Conservation (phyloP, 2,113 vertebrate genomes). For the Oncorhynchus kisutch region DNA sequence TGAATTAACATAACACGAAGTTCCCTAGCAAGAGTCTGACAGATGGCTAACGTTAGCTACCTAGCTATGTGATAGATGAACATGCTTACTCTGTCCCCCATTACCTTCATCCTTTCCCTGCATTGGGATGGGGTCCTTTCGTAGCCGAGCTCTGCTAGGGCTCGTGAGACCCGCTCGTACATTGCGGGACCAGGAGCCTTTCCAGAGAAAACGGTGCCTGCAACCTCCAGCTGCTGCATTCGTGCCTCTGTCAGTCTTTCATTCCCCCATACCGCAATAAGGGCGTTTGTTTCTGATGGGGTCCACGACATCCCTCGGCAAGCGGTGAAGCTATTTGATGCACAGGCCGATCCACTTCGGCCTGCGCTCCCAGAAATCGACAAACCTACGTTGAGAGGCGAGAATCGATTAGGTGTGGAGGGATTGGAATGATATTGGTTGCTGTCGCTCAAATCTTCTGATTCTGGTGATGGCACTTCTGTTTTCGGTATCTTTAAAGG, state of each 20-base stretch:
- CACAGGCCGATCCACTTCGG: conserved; percentile 78
- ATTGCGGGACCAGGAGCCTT: conserved; percentile 96
- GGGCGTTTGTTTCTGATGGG: conserved; percentile 94
- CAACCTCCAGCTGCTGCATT: conserved; percentile 96
- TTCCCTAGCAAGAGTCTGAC: no score
- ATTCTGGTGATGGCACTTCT: conserved; percentile 88
- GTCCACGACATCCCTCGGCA: conserved; percentile 99
- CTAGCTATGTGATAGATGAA: neutral
- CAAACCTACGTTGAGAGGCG: conserved; percentile 78
- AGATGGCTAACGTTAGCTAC: no score
- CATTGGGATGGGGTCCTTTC: conserved; percentile 95
- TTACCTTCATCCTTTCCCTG: conserved; percentile 97
- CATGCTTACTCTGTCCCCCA: conserved; percentile 1
- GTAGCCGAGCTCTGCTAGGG: conserved; percentile 92
- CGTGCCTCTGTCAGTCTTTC: conserved; percentile 92
- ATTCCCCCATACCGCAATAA: conserved; percentile 97
- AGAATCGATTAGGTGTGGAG: conserved; percentile 88
- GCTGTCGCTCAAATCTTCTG: conserved; percentile 84
- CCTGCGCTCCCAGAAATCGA: conserved; percentile 70
- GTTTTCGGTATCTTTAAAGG: conserved; percentile 90
- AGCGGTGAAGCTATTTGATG: conserved; percentile 83
- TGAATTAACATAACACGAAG: no score
- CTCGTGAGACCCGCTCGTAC: conserved; percentile 96
- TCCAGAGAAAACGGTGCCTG: conserved; percentile 93
- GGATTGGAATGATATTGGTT: conserved; percentile 87